Base-by-base conservation (phyloP, 2,113 vertebrate species). In the Motacilla tschutschensis region DNA sequence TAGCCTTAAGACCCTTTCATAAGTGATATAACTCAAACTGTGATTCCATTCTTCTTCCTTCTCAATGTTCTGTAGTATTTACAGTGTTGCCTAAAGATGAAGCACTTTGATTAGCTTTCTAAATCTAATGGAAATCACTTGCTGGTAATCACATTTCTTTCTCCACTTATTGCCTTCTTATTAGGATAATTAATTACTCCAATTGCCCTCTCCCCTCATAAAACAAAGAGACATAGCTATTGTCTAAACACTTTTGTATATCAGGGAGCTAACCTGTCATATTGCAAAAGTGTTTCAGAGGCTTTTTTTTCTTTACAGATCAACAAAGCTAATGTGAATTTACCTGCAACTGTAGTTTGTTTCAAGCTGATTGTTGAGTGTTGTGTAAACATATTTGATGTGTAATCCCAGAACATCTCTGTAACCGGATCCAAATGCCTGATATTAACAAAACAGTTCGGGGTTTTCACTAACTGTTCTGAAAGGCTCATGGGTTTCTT, bases 1-100 rank as follows among this genome's bases (percentile, higher is more conserved):
- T 96, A 94, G 96, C 97, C 97, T 97, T 98, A 97, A 97, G 95
- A 95, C 94, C 93, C 89, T 73, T 88, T 94, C 79, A 50, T 95
- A 92, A 96, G 77, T 92, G 94, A 94, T 86, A 91, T 63, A 92
- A 87, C 92, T 89, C 93, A 90, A 95, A 87, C 91, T 86, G 89
- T 92, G 94, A 94, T 85, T 93, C 86, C 88, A 66, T 91, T 77
- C 64, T 86, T 83, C 22, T 79, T 81, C 75, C 85, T 90, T 85
- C 57, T 65, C 77, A 69, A 93, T 58, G 76, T 93, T 91, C 78
- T 89, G 60, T 90, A 83, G 90, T 92, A 89, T 79, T 96, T 89
- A 79, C 77, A 64, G 65, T 78, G 80, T 92, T 91, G 95, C 96
- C 96, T 95, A 85, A 91, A 93, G 84, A 89, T 83, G 92, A 95